Conservation (phyloP, 1,140 invertebrate genomes). For the Leptinotarsa defecta region DNA sequence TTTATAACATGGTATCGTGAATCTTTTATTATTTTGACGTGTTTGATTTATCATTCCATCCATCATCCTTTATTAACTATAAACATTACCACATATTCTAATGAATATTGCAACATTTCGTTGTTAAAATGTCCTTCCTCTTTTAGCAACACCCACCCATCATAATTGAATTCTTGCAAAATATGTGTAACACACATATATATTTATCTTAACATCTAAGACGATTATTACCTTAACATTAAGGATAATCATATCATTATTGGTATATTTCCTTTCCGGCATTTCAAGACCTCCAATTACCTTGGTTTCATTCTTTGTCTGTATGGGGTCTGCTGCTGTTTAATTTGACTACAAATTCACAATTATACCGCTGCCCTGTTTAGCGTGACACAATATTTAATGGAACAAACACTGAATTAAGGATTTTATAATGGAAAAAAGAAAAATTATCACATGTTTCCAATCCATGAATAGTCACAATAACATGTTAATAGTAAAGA, state of each 20-base stretch:
- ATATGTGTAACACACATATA: conserved; percentile 2
- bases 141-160: neutral
- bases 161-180: conserved; percentile 3
- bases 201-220: neutral
- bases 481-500: no score
- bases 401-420: no score
- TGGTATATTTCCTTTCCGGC: conserved; percentile 5
- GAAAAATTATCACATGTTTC: no score
- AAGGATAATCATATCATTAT: neutral
- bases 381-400: no score
- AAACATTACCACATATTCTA: neutral
- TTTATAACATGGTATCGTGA: neutral
- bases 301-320: neutral
- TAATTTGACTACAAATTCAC: neutral
- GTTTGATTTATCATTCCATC: neutral
- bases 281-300: neutral
- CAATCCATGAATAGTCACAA: no score
- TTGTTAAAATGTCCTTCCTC: neutral
- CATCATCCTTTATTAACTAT: neutral
- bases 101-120: neutral
- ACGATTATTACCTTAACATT: conserved; percentile 1
- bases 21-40: neutral
- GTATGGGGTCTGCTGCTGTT: neutral
- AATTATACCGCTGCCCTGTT: no score
- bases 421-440: no score